Evolutionary conservation across 2,888 invertebrate species (phyloP).

Genomic region (Callosobruchus maculatus): DNA sequence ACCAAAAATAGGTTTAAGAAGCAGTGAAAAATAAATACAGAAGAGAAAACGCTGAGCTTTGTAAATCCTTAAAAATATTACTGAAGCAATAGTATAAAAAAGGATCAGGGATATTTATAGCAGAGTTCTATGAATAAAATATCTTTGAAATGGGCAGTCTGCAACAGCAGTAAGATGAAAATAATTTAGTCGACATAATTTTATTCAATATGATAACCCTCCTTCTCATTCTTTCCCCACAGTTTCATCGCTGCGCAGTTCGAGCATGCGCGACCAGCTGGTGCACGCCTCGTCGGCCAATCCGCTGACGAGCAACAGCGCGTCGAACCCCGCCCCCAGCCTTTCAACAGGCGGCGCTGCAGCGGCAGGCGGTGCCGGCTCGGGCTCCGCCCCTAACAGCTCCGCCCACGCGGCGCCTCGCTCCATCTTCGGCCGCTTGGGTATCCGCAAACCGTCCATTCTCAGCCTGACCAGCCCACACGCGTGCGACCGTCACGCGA

Average conservation of each 20-base stretch:
- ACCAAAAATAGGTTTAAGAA: too few species aligned
- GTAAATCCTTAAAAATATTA: too few species aligned
- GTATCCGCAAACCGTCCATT: constrained; percentile 85
- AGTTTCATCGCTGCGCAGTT: constrained; percentile 47
- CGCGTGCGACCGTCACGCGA: constrained; percentile 53
- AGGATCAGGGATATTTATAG: too few species aligned
- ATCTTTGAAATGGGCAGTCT: too few species aligned
- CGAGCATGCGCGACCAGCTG: constrained; percentile 60
- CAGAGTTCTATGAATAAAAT: too few species aligned
- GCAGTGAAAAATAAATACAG: too few species aligned
- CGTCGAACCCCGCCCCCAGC: background rate
- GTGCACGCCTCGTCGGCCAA: constrained; percentile 49
- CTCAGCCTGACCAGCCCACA: constrained; percentile 72
- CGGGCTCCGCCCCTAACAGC: constrained; percentile 42
- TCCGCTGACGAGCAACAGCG: constrained; percentile 39
- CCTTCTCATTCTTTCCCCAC: constrained; percentile 7
- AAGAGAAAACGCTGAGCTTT: too few species aligned
- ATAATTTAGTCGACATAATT: too few species aligned
- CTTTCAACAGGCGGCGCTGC: background rate
- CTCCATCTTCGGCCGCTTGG: constrained; percentile 77
- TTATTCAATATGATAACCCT: too few species aligned
- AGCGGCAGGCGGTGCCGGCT: background rate
- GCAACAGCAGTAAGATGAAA: too few species aligned
- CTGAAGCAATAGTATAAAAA: too few species aligned
- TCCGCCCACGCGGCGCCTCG: constrained; percentile 56